phyloP scores from a whole-genome alignment of 2,888 invertebrate genomes.

The Nomada goodeniana region DNA sequence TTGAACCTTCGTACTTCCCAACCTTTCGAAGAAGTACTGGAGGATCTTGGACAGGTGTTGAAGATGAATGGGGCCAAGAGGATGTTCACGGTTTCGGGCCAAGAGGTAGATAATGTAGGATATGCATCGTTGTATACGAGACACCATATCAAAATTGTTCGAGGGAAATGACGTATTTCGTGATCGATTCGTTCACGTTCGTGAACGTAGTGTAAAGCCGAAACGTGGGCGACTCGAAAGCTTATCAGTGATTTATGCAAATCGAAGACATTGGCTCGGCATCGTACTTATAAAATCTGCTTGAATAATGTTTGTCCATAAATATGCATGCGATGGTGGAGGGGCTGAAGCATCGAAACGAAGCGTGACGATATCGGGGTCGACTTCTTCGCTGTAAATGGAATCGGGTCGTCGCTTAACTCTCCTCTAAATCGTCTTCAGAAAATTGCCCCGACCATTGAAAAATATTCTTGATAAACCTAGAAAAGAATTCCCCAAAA shows the following conservation, averaged over 20 bases:
- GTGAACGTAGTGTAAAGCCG: slow-evolving; percentile 20
- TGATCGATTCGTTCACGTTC: slow-evolving; percentile 58
- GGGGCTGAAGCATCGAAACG: slow-evolving; percentile 63
- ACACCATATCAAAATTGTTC: not conserved
- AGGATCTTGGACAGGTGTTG: slow-evolving; percentile 96
- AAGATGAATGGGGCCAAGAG: slow-evolving; percentile 96
- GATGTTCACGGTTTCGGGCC: slow-evolving; percentile 96
- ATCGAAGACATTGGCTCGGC: slow-evolving; percentile 76
- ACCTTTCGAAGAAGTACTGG: slow-evolving; percentile 96
- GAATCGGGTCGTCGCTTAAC: slow-evolving; percentile 75
- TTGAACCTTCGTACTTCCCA: slow-evolving; percentile 96
- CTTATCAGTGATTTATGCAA: slow-evolving; percentile 81
- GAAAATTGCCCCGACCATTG: not conserved
- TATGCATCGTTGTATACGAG: not conserved
- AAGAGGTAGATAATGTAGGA: slow-evolving; percentile 88
- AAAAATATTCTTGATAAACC: not conserved
- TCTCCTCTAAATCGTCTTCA: slow-evolving; percentile 28
- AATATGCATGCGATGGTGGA: slow-evolving; percentile 78
- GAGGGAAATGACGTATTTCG: slow-evolving; percentile 20
- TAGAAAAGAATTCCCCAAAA: not conserved
- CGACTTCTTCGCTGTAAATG: slow-evolving; percentile 70
- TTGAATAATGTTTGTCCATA: slow-evolving; percentile 82
- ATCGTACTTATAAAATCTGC: slow-evolving; percentile 82
- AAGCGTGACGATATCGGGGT: slow-evolving; percentile 80
- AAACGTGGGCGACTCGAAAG: slow-evolving; percentile 69